These are phyloP conservation scores for Plumapathes pennacea DNA, from an alignment of 92 coral and sea anemone species.

Conservation along the genomic window DNA sequence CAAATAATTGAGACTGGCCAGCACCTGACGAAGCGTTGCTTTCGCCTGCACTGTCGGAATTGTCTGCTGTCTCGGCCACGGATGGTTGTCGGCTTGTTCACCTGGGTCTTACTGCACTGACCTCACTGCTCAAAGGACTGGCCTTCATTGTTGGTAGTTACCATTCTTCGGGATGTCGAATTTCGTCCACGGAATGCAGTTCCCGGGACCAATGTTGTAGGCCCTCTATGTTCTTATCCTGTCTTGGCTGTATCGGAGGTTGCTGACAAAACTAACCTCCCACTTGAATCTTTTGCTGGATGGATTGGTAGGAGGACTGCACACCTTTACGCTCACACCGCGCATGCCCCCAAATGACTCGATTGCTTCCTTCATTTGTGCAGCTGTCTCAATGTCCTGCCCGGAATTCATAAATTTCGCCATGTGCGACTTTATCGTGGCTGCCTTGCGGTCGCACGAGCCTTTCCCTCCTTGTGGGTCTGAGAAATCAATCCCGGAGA, in stretches of 20 bases:
- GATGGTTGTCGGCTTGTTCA: constrained; percentile 10
- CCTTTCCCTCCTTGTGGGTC: constrained; percentile 58
- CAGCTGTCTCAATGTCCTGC: constrained; percentile 22
- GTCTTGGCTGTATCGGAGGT: constrained; percentile 19
- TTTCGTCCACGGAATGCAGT: constrained; percentile 20
- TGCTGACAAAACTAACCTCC: constrained; percentile 23
- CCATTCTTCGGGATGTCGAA: constrained; percentile 9
- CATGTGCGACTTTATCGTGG: constrained; percentile 33
- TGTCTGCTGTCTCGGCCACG: constrained; percentile 15
- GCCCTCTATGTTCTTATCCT: constrained; percentile 25
- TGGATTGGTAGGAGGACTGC: constrained; percentile 4
- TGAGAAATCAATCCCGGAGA: constrained; percentile 39
- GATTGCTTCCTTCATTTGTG: constrained; percentile 38
- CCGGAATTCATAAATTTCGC: constrained; percentile 26
- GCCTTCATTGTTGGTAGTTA: constrained; percentile 14
- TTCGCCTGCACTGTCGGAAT: constrained; percentile 18
- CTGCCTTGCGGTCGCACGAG: constrained; percentile 51
- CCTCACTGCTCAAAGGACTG: constrained; percentile 9
- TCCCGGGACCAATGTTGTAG: constrained; percentile 33
- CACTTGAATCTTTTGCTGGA: constrained; percentile 13
- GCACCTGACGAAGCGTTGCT: neutral
- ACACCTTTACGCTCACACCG: constrained; percentile 25
- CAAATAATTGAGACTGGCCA: constrained; percentile 13
- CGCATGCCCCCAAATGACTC: constrained; percentile 26
- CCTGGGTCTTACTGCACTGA: constrained; percentile 21